These are phyloP conservation scores for Umimayanthus kanabou DNA, from an alignment of 92 coral and sea anemone species.

Conservation along the genomic window DNA sequence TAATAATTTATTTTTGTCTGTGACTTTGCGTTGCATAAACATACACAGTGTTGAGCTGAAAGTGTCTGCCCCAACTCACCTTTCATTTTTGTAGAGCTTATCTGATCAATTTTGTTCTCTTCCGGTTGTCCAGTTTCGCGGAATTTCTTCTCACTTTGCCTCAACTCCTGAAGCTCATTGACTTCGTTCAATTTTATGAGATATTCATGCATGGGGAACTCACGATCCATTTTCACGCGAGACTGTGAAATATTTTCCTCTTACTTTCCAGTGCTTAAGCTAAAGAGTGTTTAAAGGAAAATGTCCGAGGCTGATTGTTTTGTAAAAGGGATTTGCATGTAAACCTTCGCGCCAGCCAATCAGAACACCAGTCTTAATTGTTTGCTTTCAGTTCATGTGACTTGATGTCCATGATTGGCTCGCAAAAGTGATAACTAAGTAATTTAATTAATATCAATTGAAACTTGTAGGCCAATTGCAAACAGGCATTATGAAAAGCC, in stretches of 20 bases:
- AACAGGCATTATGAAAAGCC: constrained; percentile 41
- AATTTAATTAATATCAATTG: constrained; percentile 83
- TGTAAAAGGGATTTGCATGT: constrained; percentile 85
- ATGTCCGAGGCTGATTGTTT: constrained; percentile 80
- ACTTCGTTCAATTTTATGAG: constrained; percentile 24
- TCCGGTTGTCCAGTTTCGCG: constrained; percentile 22
- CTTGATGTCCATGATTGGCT: constrained; percentile 65
- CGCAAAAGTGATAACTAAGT: constrained; percentile 47
- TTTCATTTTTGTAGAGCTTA: neutral
- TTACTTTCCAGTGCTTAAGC: constrained; percentile 52
- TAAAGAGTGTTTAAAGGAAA: constrained; percentile 67
- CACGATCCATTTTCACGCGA: constrained; percentile 42
- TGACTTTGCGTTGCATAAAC: constrained; percentile 4
- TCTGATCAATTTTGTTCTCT: constrained; percentile 21
- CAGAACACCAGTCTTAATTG: constrained; percentile 58
- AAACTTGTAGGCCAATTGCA: constrained; percentile 55
- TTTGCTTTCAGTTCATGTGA: constrained; percentile 59
- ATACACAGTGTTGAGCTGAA: constrained; percentile 1
- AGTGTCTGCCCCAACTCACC: constrained; percentile 20
- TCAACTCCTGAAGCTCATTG: neutral
- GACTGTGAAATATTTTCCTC: constrained; percentile 16
- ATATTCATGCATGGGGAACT: constrained; percentile 26
- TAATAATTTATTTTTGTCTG: constrained; percentile 16
- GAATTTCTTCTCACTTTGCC: constrained; percentile 2
- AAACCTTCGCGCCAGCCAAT: constrained; percentile 65